Percentiles rank a stretch among this genome's conserved stretches.
Conservation (phyloP, 2,888 invertebrate species). For the Cheilosia soror region DNA sequence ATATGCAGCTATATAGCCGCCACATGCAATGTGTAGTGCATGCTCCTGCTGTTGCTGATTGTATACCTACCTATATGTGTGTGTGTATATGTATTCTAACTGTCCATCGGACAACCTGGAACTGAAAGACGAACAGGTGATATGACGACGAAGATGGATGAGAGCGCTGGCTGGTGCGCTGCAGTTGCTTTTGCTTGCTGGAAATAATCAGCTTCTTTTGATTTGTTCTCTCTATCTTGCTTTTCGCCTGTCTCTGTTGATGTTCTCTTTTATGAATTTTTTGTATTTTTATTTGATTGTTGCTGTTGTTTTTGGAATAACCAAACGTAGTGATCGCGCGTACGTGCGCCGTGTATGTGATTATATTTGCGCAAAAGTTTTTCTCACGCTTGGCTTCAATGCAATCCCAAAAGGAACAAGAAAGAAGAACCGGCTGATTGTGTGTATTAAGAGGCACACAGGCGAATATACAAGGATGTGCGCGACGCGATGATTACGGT, state of each 20-base stretch:
- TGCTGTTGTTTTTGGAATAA: constrained; percentile 56
- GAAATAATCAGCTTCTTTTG: constrained; percentile 66
- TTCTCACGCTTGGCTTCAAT: constrained; percentile 72
- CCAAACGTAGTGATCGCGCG: constrained; percentile 75
- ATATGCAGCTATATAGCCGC: constrained; percentile 46
- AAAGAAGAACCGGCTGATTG: constrained; percentile 64
- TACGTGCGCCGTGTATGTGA: constrained; percentile 75
- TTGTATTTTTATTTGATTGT: constrained; percentile 49
- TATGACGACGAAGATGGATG: constrained; percentile 75
- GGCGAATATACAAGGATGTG: constrained; percentile 29
- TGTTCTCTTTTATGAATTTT: constrained; percentile 38
- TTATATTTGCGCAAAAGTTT: constrained; percentile 73
- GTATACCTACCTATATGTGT: not conserved
- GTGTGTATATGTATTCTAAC: constrained; percentile 68
- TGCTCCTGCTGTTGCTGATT: constrained; percentile 16
- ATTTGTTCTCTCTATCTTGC: constrained; percentile 48
- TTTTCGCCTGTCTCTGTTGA: constrained; percentile 16
- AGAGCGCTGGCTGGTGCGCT: constrained; percentile 46
- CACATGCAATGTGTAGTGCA: constrained; percentile 68
- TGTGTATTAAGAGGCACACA: constrained; percentile 46
- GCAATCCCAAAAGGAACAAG: constrained; percentile 30
- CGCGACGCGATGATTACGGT: constrained; percentile 40
- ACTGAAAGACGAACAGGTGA: constrained; percentile 75
- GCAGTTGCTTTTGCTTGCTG: constrained; percentile 47
- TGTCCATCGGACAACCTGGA: constrained; percentile 74